These are phyloP conservation scores for Callorhinus ursinus DNA, from an alignment of 2,113 vertebrate species.

Conservation along the genomic window DNA sequence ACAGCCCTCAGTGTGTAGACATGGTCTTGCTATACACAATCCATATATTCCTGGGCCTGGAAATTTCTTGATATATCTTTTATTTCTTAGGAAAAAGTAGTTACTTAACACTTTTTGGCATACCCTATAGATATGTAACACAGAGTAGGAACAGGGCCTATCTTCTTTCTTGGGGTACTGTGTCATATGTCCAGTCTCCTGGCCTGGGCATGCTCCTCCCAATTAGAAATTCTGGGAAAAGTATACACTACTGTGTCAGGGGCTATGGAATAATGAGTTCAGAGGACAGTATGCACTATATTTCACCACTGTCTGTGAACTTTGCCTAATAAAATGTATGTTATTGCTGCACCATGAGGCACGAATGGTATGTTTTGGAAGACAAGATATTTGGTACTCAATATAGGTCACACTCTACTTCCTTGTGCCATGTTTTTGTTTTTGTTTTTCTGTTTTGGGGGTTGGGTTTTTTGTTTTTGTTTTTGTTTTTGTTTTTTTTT, in stretches of 20 bases:
- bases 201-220: accelerated
- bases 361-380: neutral
- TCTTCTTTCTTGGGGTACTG: neutral
- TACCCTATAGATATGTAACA: neutral
- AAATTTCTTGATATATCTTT: neutral
- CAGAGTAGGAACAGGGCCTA: accelerated
- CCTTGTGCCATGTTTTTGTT: neutral
- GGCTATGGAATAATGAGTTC: neutral
- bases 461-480: neutral
- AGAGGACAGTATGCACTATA: accelerated
- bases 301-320: neutral
- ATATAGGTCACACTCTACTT: neutral
- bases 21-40: neutral
- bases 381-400: neutral
- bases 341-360: neutral
- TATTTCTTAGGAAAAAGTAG: neutral
- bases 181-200: neutral
- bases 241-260: neutral
- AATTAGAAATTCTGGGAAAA: neutral
- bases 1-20: accelerated
- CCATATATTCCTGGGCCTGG: no score
- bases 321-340: neutral
- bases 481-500: neutral
- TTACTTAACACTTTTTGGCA: neutral
- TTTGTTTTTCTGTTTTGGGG: neutral